Conservation (phyloP, 1,140 invertebrate species). For the Andrena cerasifolii region DNA sequence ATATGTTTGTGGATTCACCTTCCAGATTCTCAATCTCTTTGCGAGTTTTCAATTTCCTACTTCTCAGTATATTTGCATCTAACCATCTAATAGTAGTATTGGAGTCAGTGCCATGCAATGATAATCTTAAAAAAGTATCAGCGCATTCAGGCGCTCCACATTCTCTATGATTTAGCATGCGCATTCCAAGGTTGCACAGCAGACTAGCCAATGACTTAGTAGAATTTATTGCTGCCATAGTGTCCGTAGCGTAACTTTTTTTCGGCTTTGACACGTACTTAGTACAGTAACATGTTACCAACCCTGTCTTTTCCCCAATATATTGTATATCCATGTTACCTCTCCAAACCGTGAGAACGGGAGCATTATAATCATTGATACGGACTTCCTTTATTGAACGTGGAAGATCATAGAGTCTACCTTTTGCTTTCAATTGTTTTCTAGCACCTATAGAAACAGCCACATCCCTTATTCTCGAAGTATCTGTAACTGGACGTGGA, state of each 20-base stretch:
- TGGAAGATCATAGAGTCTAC: conserved; percentile 70
- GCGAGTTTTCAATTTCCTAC: conserved; percentile 65
- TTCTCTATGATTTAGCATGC: conserved; percentile 68
- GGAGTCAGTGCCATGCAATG: conserved; percentile 71
- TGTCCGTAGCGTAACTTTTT: conserved; percentile 44
- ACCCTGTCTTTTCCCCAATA: conserved; percentile 70
- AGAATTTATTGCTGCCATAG: conserved; percentile 49
- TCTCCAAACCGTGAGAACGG: conserved; percentile 67
- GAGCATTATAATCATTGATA: conserved; percentile 76
- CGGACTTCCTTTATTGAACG: conserved; percentile 55
- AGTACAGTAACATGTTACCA: conserved; percentile 69
- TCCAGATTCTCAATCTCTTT: conserved; percentile 63
- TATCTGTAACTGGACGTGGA: conserved; percentile 59
- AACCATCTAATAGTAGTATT: conserved; percentile 74
- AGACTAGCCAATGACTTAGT: conserved; percentile 49
- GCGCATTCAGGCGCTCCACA: conserved; percentile 72
- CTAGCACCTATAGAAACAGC: conserved; percentile 60
- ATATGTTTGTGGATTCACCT: conserved; percentile 62
- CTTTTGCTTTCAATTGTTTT: conserved; percentile 64
- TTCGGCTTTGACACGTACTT: conserved; percentile 64
- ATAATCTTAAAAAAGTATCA: conserved; percentile 70
- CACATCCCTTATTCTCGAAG: conserved; percentile 56
- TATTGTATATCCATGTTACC: conserved; percentile 72
- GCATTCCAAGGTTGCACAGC: conserved; percentile 63
- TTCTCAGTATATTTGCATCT: conserved; percentile 68